Conservation (phyloP, 2,797 vertebrate species). For the Lophura swinhoii region DNA sequence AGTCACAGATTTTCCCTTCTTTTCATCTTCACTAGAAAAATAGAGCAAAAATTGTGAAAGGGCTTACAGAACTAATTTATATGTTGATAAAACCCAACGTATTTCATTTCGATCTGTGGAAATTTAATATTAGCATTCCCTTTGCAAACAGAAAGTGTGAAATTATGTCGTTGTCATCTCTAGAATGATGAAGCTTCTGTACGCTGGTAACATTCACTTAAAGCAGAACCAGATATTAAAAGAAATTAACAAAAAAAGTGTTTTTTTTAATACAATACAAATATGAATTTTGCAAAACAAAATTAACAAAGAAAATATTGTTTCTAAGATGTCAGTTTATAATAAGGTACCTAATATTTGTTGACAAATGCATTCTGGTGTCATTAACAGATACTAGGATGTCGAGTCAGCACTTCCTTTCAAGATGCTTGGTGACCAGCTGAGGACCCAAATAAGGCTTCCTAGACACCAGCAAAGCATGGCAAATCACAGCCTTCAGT, state of each 20-base stretch:
- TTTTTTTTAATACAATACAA: background rate
- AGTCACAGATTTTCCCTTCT: background rate
- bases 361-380: constrained; percentile 24
- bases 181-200: background rate
- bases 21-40: background rate
- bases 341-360: background rate
- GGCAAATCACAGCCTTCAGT: background rate
- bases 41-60: background rate
- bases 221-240: background rate
- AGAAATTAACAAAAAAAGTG: background rate
- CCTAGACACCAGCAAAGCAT: constrained; percentile 13
- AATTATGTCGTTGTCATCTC: background rate
- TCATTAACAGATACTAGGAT: constrained; percentile 3
- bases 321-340: background rate
- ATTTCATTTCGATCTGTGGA: background rate
- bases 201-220: background rate
- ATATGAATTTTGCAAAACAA: background rate
- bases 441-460: constrained; percentile 17
- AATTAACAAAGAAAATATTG: background rate
- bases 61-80: background rate
- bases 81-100: background rate
- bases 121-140: background rate
- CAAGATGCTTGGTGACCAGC: background rate
- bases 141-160: background rate
- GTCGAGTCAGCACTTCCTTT: constrained; percentile 32